phyloP scores from a whole-genome alignment of 2,113 vertebrate species.

The Nymphicus hollandicus region DNA sequence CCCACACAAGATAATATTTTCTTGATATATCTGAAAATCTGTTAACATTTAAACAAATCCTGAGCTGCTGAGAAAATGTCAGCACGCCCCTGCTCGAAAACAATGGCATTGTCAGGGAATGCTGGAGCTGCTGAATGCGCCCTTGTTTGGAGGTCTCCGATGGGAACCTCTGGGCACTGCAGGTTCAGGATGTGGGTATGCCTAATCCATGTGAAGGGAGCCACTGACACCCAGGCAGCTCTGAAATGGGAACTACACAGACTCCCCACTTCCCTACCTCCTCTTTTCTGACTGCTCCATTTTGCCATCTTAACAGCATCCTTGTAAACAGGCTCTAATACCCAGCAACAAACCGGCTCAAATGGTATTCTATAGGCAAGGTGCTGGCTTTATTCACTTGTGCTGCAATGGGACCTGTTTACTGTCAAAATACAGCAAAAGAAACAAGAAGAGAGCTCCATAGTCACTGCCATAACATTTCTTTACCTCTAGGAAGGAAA shows the following conservation, averaged over 20 bases:
- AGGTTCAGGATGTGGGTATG: fast-evolving
- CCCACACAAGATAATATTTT: not conserved
- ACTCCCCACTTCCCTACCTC: fast-evolving
- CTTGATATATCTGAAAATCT: not conserved
- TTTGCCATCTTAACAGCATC: not conserved
- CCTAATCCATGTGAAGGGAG: fast-evolving
- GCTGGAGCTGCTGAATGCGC: fast-evolving
- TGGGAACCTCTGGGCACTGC: not conserved
- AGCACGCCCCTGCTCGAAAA: not conserved
- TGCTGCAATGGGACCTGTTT: not conserved
- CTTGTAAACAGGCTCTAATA: not conserved
- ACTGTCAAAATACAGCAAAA: not conserved
- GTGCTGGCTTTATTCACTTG: not conserved
- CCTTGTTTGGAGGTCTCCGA: fast-evolving
- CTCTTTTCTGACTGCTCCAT: fast-evolving
- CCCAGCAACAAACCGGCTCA: not conserved
- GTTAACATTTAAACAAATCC: not conserved
- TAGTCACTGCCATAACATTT: not conserved
- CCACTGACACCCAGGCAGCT: not conserved
- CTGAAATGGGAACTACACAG: fast-evolving
- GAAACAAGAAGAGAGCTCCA: not conserved
- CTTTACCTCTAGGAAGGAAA: slow-evolving; percentile 26
- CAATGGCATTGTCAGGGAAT: fast-evolving
- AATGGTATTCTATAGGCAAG: fast-evolving
- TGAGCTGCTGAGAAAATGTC: not conserved